Base-by-base conservation (phyloP, 1,140 invertebrate species). In the Drosophila guanche region DNA sequence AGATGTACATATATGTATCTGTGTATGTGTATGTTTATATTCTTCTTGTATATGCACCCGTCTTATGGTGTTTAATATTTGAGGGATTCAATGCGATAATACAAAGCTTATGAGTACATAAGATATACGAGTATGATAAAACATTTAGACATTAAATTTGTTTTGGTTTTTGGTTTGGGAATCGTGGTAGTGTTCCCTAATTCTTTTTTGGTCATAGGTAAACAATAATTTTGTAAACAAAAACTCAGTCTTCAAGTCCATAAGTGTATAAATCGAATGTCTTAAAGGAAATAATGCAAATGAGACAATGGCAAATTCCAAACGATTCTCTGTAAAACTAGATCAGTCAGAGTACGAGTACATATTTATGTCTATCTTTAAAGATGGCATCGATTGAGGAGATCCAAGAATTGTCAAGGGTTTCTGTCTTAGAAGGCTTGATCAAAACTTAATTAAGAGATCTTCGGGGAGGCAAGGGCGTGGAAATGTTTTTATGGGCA, bases 141-240 rank as follows among this genome's bases (percentile, higher is more conserved):
- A 69, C 62, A 81, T 81, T 80, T 73, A 56, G 69, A 59, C 46
- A 69, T 73, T 67, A 68, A 40, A 73, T 60, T 43, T 66, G 53
- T 81, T 70, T 37, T 74, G 53, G 58, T 80, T 72, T 84, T 84
- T 79, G 80, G 72, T 76, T 66, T 86, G 80, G 73, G 73, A 81
- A 77, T 86, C 42, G 63, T 67, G 37, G 37, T 60, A 53, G 20
- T 85, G 33, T 51, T 70, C 37, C 47, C 33, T 54, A 37, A 23
- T 25, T 41, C 14, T 51, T 65, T 66, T 85, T 81, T 73, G 66
- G 56, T 84, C 48, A 41, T 60, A 54, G 55, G 40, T 65, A 50
- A 47, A 73, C 27, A 47, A 73, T 23, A 76, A 58, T 55, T 84
- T 66, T 57, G 70, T 66, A 70, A 60, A 75, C 61, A 70, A 62